phyloP scores from a whole-genome alignment of 2,113 vertebrate species.

The Vicugna pacos region DNA sequence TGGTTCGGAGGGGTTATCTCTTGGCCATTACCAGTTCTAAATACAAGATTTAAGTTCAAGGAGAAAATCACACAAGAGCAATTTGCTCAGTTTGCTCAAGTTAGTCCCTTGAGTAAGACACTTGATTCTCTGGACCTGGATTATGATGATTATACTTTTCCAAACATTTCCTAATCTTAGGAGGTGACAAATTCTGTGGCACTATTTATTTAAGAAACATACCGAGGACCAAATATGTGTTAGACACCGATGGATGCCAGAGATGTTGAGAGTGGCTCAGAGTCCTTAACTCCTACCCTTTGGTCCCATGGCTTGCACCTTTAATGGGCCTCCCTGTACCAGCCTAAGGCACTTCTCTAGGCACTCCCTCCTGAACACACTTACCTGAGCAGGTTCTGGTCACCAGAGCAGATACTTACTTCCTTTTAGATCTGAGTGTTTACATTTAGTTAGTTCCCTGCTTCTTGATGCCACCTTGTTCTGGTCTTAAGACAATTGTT shows the following conservation, averaged over 20 bases:
- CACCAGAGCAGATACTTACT: neutral
- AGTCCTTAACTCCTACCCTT: neutral
- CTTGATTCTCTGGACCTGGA: conserved; percentile 37
- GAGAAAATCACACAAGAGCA: conserved; percentile 61
- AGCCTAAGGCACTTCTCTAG: neutral
- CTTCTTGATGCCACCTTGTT: neutral
- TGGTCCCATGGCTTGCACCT: neutral
- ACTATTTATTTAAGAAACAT: neutral
- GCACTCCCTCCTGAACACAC: neutral
- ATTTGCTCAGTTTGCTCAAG: conserved; percentile 74
- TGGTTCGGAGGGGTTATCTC: conserved; percentile 86
- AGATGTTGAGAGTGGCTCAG: neutral
- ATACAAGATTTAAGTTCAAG: conserved; percentile 85
- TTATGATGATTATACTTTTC: conserved; percentile 50
- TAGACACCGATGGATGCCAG: neutral
- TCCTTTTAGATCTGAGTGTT: neutral
- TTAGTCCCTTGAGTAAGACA: conserved; percentile 66
- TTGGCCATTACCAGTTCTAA: conserved; percentile 85
- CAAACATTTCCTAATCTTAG: conserved; percentile 43
- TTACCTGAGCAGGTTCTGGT: neutral
- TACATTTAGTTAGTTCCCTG: neutral
- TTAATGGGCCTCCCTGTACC: neutral
- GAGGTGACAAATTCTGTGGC: neutral
- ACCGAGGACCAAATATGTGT: neutral
- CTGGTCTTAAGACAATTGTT: conserved; percentile 15